Conservation (phyloP, 2,888 invertebrate species). For the Eudemis profundana region DNA sequence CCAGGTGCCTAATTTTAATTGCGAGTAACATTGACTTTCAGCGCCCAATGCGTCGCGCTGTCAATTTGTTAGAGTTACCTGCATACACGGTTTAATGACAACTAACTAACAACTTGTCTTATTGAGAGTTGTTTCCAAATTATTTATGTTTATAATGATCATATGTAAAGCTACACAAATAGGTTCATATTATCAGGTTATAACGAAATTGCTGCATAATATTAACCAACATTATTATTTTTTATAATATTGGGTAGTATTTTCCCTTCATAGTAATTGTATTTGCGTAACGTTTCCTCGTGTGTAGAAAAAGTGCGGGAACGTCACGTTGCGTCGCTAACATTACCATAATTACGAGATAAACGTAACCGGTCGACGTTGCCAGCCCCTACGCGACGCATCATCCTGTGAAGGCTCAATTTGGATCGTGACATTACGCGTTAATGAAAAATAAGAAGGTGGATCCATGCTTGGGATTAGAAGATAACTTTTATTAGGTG, state of each 20-base stretch:
- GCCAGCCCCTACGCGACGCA: slow-evolving; percentile 16
- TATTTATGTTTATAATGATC: too few relatives aligned
- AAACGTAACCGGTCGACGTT: slow-evolving; percentile 35
- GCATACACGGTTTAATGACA: too few relatives aligned
- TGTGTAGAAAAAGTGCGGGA: slow-evolving; percentile 13
- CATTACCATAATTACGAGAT: slow-evolving; percentile 41
- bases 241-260: background rate
- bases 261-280: slow-evolving; percentile 4
- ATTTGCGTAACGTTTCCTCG: slow-evolving; percentile 1
- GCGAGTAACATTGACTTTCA: too few relatives aligned
- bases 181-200: too few relatives aligned
- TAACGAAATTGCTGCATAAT: too few relatives aligned
- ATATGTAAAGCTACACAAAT: too few relatives aligned
- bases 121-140: too few relatives aligned
- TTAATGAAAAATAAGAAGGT: slow-evolving; percentile 22
- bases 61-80: too few relatives aligned
- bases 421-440: slow-evolving; percentile 19
- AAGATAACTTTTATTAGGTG: background rate
- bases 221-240: too few relatives aligned
- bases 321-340: slow-evolving; percentile 36
- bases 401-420: slow-evolving; percentile 27
- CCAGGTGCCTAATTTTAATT: too few relatives aligned
- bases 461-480: background rate
- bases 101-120: too few relatives aligned
- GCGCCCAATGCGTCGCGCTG: too few relatives aligned